Percentiles rank a stretch among this genome's conserved stretches.
Evolutionary conservation across 2,888 invertebrate species (phyloP).

Genomic region (Plemyria rubiginata): DNA sequence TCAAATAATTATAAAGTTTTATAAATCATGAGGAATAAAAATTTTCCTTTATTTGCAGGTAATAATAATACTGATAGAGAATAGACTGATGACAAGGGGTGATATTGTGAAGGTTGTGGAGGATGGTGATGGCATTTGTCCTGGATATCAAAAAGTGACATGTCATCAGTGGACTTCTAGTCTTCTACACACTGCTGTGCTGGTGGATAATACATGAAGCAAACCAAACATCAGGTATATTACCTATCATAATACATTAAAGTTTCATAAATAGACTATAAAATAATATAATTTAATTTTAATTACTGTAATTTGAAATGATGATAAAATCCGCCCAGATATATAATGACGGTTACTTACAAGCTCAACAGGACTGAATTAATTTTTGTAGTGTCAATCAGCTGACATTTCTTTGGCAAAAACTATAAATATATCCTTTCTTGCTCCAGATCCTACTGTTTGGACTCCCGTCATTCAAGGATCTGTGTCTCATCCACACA

Average conservation of each 20-base stretch:
- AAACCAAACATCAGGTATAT: background rate
- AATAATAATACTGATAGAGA: too few species aligned
- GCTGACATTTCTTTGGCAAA: background rate
- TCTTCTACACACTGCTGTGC: background rate
- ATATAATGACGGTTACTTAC: constrained; percentile 52
- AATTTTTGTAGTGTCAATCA: background rate
- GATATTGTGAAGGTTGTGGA: too few species aligned
- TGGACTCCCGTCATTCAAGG: background rate
- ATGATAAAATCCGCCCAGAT: constrained; percentile 55
- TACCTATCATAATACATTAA: too few species aligned
- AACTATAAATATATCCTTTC: background rate
- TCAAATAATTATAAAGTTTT: background rate
- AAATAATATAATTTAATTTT: background rate
- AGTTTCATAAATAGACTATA: too few species aligned
- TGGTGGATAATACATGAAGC: background rate
- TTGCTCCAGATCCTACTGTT: background rate
- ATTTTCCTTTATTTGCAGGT: constrained; percentile 10
- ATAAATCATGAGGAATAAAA: background rate
- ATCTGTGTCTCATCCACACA: background rate
- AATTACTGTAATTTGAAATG: constrained; percentile 32
- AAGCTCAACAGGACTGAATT: constrained; percentile 74
- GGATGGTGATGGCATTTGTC: background rate
- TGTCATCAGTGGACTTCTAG: background rate
- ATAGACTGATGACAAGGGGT: background rate
- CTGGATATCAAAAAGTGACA: background rate